Evolutionary conservation across 2,888 invertebrate species (phyloP).

Genomic region (Xestia rhomboidea): DNA sequence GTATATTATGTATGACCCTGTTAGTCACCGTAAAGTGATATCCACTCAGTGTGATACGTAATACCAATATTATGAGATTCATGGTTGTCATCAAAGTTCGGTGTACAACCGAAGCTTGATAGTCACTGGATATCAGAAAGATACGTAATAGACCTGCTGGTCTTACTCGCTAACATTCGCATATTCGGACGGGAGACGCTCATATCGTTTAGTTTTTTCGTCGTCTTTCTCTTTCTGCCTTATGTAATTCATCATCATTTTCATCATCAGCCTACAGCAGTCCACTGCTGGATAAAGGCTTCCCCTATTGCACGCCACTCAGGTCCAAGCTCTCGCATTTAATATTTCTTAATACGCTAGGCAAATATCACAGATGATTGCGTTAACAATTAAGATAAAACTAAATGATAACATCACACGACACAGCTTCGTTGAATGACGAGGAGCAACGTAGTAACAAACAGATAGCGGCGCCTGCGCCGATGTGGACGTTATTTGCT

Average conservation of each 20-base stretch:
- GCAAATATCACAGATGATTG: not conserved
- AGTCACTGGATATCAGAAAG: too few species aligned
- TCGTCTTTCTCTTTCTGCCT: not conserved
- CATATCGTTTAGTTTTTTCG: too few species aligned
- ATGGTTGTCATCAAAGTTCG: too few species aligned
- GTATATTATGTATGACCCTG: too few species aligned
- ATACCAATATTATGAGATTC: too few species aligned
- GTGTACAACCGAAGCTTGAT: too few species aligned
- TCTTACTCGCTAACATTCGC: not conserved
- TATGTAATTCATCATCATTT: not conserved
- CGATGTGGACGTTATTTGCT: slow-evolving; percentile 38
- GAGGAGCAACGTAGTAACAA: slow-evolving; percentile 34
- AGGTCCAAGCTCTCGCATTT: not conserved
- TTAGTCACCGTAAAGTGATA: too few species aligned
- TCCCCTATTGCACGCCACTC: not conserved
- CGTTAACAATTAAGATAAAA: slow-evolving; percentile 14
- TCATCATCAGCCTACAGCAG: not conserved
- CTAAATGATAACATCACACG: slow-evolving; percentile 19
- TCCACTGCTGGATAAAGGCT: not conserved
- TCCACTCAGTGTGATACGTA: too few species aligned
- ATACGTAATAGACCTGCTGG: too few species aligned
- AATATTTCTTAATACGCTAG: slow-evolving; percentile 1
- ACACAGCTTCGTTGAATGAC: slow-evolving; percentile 36
- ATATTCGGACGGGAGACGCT: not conserved
- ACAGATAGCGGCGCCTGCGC: slow-evolving; percentile 43